Evolutionary conservation across 1,140 invertebrate genomes (phyloP), one percentile per base, ranked within the genome.

Genomic region (Leptoteleia sp.): DNA sequence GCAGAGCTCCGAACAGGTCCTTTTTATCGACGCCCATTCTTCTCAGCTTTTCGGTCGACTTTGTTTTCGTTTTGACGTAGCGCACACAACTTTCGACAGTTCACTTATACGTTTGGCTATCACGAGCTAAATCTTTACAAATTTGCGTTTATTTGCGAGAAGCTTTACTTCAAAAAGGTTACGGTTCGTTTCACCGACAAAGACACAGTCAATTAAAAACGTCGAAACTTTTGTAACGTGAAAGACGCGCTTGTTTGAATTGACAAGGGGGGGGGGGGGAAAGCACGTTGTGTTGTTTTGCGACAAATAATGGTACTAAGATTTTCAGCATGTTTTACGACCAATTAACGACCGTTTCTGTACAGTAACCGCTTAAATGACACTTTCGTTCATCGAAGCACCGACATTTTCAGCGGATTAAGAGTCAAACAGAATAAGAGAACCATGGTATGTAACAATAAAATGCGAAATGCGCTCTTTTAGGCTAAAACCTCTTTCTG

Each of bases 401-500:
- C n/a, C 40, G 71, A 78, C 40, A 61, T 68, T 68, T 75, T 55
- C 37, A 57, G 25, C 27, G 57, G 31, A 67, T 55, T 22, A 47
- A 76, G 61, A 65, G 8, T 64, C 22, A 33, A 33, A 62, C 59
- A 35, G 11, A 37, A 57, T 19, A 65, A 57, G 48, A 79, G 75
- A 16, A 54, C 45, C 62, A 77, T 70, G 61, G 25, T 81, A 81
- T 72, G 45, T 71, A 71, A 80, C 67, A 80, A 80, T 80, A 71
- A 75, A 79, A 76, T 80, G 67, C 67, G 68, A 80, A 76, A 71
- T 65, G 78, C 72, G 78, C 73, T 80, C 78, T 73, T 67, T 76
- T 77, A 79, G 77, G 72, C 71, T 78, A 84, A 79, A 70, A 80
- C 55, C 57, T 73, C 57, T 79, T 76, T 79, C 71, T 76, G 65